These are phyloP conservation scores for Nebria brevicollis DNA, from an alignment of 2,888 invertebrate species.

Conservation along the genomic window DNA sequence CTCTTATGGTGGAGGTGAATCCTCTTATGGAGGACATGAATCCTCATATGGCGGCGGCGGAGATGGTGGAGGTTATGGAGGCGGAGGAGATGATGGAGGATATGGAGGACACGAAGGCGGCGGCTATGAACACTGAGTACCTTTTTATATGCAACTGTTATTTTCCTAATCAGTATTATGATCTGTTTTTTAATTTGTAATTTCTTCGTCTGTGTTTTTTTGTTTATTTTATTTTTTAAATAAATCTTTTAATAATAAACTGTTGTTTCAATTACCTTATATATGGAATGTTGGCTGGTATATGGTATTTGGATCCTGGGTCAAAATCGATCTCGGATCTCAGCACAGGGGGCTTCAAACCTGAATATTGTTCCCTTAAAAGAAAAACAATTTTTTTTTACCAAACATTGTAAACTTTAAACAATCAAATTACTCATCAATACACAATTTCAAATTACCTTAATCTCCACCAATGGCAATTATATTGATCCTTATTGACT, in stretches of 20 bases:
- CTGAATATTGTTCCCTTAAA: constrained; percentile 82
- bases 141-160: constrained; percentile 32
- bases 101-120: constrained; percentile 48
- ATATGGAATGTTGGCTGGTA: constrained; percentile 90
- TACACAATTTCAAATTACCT: constrained; percentile 65
- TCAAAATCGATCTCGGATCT: constrained; percentile 91
- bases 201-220: constrained; percentile 48
- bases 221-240: constrained; percentile 48
- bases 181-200: constrained; percentile 48
- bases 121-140: background rate
- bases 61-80: constrained; percentile 49
- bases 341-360: constrained; percentile 85
- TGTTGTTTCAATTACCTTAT: constrained; percentile 74
- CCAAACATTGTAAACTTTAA: too few species aligned
- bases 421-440: background rate
- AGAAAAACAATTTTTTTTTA: constrained; percentile 39
- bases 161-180: constrained; percentile 52
- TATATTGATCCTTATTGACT: constrained; percentile 79
- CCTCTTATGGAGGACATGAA: constrained; percentile 49
- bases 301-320: constrained; percentile 91
- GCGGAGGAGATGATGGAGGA: constrained; percentile 48
- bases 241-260: constrained; percentile 25
- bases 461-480: constrained; percentile 89
- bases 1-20: constrained; percentile 47
- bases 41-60: constrained; percentile 47